Percentiles rank a stretch among this genome's conserved stretches.
Conservation (phyloP, 2,113 vertebrate species). For the Irena cyanogastra region DNA sequence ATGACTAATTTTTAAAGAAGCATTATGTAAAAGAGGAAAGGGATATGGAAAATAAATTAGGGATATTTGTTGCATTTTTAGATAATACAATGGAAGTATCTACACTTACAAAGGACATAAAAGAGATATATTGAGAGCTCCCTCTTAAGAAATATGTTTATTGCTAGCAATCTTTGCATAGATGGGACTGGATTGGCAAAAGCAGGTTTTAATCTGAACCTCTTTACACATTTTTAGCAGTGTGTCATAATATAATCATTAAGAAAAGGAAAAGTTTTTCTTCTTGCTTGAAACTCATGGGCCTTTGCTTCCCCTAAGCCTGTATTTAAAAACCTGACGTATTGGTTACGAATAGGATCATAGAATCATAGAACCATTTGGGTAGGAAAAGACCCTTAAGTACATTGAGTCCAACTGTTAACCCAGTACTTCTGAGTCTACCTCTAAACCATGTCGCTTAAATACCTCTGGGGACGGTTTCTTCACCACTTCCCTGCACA, state of each 20-base stretch:
- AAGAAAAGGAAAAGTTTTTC: background rate
- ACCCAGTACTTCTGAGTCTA: background rate
- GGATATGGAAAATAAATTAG: background rate
- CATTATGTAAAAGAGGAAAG: background rate
- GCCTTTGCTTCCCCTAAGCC: background rate
- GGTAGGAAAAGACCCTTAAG: background rate
- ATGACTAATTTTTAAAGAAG: background rate
- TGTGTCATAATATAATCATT: background rate
- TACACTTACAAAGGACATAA: background rate
- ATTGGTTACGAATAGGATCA: background rate
- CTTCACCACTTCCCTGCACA: rapidly evolving
- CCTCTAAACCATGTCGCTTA: background rate
- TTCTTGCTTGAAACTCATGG: background rate
- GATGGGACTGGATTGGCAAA: background rate
- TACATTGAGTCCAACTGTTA: background rate
- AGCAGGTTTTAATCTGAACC: constrained; percentile 17
- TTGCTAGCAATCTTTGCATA: constrained; percentile 14
- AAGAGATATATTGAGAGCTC: background rate
- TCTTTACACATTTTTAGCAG: background rate
- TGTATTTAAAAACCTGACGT: background rate
- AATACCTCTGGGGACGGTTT: background rate
- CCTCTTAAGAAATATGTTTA: background rate
- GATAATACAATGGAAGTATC: background rate
- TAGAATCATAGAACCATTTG: background rate
- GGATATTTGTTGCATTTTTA: background rate